Percentiles rank a stretch among this genome's conserved stretches.
These are phyloP conservation scores for Limonius californicus DNA, from an alignment of 1,140 invertebrate species.

Conservation along the genomic window DNA sequence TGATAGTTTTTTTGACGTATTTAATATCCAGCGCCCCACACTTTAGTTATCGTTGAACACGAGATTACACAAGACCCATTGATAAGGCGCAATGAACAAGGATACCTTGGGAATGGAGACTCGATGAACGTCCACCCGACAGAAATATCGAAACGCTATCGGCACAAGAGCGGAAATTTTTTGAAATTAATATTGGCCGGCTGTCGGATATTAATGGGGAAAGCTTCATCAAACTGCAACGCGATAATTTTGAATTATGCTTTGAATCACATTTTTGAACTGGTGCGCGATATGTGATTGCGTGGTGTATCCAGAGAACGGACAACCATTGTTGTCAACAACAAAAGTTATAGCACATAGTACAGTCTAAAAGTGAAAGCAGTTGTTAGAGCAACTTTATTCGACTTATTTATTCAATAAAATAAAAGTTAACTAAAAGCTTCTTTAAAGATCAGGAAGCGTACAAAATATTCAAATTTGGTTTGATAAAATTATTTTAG, in stretches of 20 bases:
- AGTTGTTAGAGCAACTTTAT: too few species aligned
- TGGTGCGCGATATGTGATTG: too few species aligned
- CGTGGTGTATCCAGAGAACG: too few species aligned
- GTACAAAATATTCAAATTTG: too few species aligned
- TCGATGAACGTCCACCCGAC: not conserved
- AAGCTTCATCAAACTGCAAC: not conserved
- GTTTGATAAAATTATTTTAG: too few species aligned
- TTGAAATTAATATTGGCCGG: not conserved
- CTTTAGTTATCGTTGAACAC: not conserved
- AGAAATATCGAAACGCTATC: constrained; percentile 2
- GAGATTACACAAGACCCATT: not conserved
- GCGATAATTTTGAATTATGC: constrained; percentile 9
- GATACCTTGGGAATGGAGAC: not conserved
- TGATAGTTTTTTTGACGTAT: not conserved
- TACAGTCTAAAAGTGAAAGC: too few species aligned
- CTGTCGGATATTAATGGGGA: not conserved
- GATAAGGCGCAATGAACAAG: not conserved
- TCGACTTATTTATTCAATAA: too few species aligned
- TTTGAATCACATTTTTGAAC: not conserved
- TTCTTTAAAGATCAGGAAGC: too few species aligned
- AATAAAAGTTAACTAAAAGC: too few species aligned
- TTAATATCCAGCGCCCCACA: too few species aligned
- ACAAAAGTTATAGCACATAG: too few species aligned
- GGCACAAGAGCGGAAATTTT: not conserved
- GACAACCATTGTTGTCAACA: too few species aligned